Conservation (phyloP, 2,888 invertebrate genomes). For the Ischnus inquisitorius region DNA sequence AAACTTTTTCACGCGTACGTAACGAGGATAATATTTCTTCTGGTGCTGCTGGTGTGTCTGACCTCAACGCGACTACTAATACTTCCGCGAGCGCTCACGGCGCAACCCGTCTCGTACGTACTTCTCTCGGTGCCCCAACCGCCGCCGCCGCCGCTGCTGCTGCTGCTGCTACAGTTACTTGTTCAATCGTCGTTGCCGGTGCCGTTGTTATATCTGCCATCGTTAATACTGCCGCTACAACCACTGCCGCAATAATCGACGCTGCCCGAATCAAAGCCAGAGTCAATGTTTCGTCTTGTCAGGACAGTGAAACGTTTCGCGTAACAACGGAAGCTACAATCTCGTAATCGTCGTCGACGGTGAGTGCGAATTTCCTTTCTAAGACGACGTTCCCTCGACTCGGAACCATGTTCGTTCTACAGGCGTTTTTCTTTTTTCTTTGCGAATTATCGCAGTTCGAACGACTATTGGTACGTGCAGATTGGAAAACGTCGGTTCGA, state of each 20-base stretch:
- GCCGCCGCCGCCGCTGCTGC: slow-evolving; percentile 39
- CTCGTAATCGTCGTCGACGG: slow-evolving; percentile 35
- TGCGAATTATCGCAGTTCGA: too few relatives aligned
- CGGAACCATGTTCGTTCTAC: too few relatives aligned
- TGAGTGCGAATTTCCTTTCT: slow-evolving; percentile 26
- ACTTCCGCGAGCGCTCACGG: slow-evolving; percentile 54
- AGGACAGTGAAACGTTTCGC: neutral
- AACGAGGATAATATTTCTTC: slow-evolving; percentile 8
- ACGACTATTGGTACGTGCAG: too few relatives aligned
- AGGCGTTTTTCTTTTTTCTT: neutral
- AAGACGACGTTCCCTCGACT: too few relatives aligned
- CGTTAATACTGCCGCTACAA: slow-evolving; percentile 35
- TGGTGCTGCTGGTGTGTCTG: slow-evolving; percentile 38
- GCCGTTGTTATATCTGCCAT: slow-evolving; percentile 44
- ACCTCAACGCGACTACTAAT: slow-evolving; percentile 52
- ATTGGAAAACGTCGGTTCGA: too few relatives aligned
- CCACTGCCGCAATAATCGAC: slow-evolving; percentile 33
- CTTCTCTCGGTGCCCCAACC: slow-evolving; percentile 35
- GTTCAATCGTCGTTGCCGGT: slow-evolving; percentile 45
- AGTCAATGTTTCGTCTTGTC: slow-evolving; percentile 12
- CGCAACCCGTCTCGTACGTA: slow-evolving; percentile 28
- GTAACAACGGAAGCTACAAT: neutral
- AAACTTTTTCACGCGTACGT: slow-evolving; percentile 10
- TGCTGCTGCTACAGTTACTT: slow-evolving; percentile 52
- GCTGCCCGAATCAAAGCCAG: slow-evolving; percentile 13